These are phyloP conservation scores for Maniola jurtina DNA, from an alignment of 1,140 invertebrate species.

Conservation along the genomic window DNA sequence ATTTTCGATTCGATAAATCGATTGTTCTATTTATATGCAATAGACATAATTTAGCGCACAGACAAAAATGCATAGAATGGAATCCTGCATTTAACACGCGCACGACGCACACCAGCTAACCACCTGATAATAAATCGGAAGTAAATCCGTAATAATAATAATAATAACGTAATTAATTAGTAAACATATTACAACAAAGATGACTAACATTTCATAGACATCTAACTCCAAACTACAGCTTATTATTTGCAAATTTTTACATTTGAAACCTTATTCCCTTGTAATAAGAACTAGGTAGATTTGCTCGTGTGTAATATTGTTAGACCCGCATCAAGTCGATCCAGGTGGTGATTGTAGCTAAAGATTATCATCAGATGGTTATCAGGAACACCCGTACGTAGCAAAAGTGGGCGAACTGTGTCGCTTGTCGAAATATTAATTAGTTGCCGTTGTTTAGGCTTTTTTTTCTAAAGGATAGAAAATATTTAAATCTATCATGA, in stretches of 20 bases:
- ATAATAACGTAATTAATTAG: not conserved
- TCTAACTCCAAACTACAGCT: not conserved
- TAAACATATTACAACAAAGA: conserved; percentile 6
- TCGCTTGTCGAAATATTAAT: conserved; percentile 25
- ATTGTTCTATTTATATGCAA: too few relatives aligned
- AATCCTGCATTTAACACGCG: too few relatives aligned
- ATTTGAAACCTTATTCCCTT: not conserved
- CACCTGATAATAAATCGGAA: not conserved
- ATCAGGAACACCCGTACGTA: conserved; percentile 53
- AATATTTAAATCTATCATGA: too few relatives aligned
- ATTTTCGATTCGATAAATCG: too few relatives aligned
- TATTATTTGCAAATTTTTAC: not conserved
- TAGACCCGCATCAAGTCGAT: conserved; percentile 53
- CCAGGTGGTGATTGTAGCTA: conserved; percentile 63
- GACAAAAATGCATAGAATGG: too few relatives aligned
- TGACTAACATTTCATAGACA: not conserved
- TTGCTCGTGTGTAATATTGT: conserved; percentile 7
- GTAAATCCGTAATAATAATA: not conserved
- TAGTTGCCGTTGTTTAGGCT: conserved; percentile 10
- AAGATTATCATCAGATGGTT: conserved; percentile 56
- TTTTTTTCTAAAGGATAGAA: too few relatives aligned
- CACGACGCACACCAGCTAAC: too few relatives aligned
- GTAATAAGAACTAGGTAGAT: conserved; percentile 13
- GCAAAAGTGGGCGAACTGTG: conserved; percentile 20
- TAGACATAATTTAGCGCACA: too few relatives aligned